Evolutionary conservation across 1,140 invertebrate species (phyloP), one percentile per base, ranked within the genome.

Genomic region (Polyergus mexicanus): DNA sequence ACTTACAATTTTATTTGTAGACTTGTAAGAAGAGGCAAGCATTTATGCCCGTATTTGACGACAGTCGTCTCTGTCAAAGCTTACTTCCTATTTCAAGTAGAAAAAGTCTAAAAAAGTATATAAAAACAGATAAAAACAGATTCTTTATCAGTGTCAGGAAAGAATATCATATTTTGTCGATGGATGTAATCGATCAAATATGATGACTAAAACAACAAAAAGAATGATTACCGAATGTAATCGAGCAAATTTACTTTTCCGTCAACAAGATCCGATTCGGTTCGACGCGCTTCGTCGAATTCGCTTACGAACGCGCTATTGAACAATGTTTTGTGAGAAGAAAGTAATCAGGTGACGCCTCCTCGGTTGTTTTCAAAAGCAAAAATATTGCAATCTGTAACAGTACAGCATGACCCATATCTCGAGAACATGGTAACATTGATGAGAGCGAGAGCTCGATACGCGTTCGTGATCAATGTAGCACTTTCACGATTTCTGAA

Each of bases 401-500:
- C 22, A 25, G 32, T 69, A 51, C 32, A 44, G 16, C 56, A 28
- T 74, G 78, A 72, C 78, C 78, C 68, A 83, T 38, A 83, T 83
- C 54, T 19, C 35, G 66, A 72, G 68, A 74, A 44, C 38, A 60
- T 32, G 25, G 56, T 72, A 81, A 60, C 32, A 66, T 19, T 11
- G 32, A 80, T 28, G 78, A 72, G 44, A 58, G 78, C 68, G 68
- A 83, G 72, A 83, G 68, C 68, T 74, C 28, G 47, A 72, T 60
- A 54, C 68, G 13, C 41, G 25, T 44, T 32, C 22, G 22, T 56
- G 22, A 32, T 58, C 77, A 56, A 38, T 56, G 47, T 38, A 69
- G 65, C 22, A 80, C 77, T 80, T 80, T 80, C 78, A 74, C 68
- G 38, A 60, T 72, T 81, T 81, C 78, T 72, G 78, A 81, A 81